Base-by-base conservation (phyloP, 2,797 vertebrate species). In the Jordanella pulchra region DNA sequence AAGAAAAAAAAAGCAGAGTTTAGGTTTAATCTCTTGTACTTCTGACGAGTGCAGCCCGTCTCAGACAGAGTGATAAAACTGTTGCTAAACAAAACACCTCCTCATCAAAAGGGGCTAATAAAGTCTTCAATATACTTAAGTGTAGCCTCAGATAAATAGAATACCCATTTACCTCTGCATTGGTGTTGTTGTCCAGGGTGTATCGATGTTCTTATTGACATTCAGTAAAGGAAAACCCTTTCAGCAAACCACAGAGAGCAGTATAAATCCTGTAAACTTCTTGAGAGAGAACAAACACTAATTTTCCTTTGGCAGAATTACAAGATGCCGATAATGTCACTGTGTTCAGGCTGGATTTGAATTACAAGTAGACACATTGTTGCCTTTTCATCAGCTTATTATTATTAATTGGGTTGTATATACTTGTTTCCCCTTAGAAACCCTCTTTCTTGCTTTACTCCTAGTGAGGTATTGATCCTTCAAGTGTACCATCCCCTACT, bases 381-480 rank as follows among this genome's bases (percentile, higher is more conserved):
- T 91, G 90, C 89, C 90, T 92, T 94, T 94, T 93, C 92, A 92
- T 92, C 90, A 93, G 87, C 89, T 92, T 93, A 94, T 95, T 95
- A 94, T 93, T 92, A 94, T 93, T 93, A 89, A 87, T 92, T 94
- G 91, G 83, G 93, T 91, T 89, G 93, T 94, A 89, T 95, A 68
- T 89, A 69, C 88, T 81, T 85, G 81, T 87, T 89, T 95, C 93
- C 92, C 89, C 92, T 89, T 89, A 93, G 92, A 91, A 88, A 93
- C 92, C 91, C 72, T 87, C 65, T 79, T 71, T 63, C 81, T 82
- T 74, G 76, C 80, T 80, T 81, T 89, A 85, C 85, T 95, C 93
- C 89, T 87, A 92, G 93, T 64, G 88, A 92, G 78, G 80, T 95
- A 96, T 96, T 94, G 95, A 97, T 96, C 93, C 87, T 80, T 85